Evolutionary conservation across 2,797 vertebrate genomes (phyloP).

Genomic region (Onychomys torridus): DNA sequence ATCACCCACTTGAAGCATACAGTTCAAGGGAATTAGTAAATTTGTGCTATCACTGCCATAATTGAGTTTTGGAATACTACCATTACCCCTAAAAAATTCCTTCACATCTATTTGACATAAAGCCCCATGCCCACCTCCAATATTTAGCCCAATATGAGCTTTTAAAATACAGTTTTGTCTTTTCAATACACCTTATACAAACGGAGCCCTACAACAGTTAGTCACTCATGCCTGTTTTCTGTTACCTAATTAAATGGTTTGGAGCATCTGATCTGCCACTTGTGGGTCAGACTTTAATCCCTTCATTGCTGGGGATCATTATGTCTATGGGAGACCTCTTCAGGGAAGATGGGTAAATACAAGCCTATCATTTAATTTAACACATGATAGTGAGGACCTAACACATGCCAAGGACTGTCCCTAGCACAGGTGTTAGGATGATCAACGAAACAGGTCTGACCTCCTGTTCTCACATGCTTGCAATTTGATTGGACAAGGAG

Average conservation of each 20-base stretch:
- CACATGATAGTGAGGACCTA: neutral
- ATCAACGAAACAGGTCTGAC: neutral
- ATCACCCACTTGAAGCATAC: neutral
- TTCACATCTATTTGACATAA: neutral
- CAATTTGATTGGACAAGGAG: neutral
- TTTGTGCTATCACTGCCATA: neutral
- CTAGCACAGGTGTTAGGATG: neutral
- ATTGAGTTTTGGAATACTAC: neutral
- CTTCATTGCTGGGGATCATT: neutral
- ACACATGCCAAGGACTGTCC: neutral
- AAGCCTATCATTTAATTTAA: neutral
- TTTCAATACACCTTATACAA: neutral
- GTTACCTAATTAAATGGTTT: constrained; percentile 1
- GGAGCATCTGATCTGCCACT: neutral
- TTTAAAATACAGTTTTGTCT: neutral
- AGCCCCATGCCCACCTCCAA: neutral
- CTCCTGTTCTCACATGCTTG: neutral
- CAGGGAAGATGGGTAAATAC: neutral
- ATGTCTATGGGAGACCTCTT: neutral
- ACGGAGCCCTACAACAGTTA: neutral
- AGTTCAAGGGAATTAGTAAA: neutral
- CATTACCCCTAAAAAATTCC: neutral
- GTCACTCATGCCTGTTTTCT: neutral
- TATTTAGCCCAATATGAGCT: neutral
- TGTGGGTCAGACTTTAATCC: neutral